Percentiles rank a stretch among this genome's conserved stretches.
Conservation (phyloP, 1,140 invertebrate species). For the Brachionus sp. region DNA sequence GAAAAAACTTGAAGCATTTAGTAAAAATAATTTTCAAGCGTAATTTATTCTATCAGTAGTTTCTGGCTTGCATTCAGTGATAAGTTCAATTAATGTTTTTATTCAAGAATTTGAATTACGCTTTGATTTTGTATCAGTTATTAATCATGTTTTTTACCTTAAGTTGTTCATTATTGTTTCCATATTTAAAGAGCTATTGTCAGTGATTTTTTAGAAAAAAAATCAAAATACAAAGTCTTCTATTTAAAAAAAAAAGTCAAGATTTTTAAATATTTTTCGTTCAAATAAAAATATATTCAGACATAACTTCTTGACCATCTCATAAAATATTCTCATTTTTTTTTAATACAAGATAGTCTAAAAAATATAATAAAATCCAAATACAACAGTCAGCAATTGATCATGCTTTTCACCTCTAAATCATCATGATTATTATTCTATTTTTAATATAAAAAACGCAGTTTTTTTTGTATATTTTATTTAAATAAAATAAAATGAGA, state of each 20-base stretch:
- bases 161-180: background rate
- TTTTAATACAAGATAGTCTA: background rate
- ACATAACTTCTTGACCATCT: background rate
- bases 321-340: background rate
- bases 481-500: background rate
- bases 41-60: too few relatives aligned
- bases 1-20: too few relatives aligned
- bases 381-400: background rate
- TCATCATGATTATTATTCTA: background rate
- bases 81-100: background rate
- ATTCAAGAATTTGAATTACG: background rate
- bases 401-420: conserved; percentile 16
- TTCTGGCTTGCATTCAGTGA: background rate
- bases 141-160: background rate
- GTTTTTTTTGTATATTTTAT: background rate
- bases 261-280: background rate
- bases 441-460: conserved; percentile 13
- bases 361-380: background rate
- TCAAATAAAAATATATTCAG: background rate
- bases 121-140: background rate
- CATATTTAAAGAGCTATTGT: background rate
- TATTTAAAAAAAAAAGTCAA: background rate
- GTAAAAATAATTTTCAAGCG: too few relatives aligned
- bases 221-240: too few relatives aligned
- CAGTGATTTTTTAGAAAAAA: background rate